These are phyloP conservation scores for Pangasianodon hypophthalmus DNA, from an alignment of 2,113 vertebrate genomes.

Conservation along the genomic window DNA sequence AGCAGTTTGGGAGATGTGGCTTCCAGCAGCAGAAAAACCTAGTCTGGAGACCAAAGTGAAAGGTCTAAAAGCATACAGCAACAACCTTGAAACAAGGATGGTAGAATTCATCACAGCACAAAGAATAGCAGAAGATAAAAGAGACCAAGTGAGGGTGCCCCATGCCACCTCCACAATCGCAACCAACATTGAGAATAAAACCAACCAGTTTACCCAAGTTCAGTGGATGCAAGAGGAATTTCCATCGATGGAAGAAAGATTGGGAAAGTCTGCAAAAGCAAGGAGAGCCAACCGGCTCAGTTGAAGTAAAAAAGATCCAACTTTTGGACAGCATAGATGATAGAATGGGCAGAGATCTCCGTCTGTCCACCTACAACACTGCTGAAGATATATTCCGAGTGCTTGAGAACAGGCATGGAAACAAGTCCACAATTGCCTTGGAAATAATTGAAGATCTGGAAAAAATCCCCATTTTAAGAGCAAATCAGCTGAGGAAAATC, in stretches of 20 bases:
- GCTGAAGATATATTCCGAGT: constrained; percentile 45
- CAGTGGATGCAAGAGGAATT: constrained; percentile 21
- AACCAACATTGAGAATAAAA: constrained; percentile 30
- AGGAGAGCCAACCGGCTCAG: constrained; percentile 38
- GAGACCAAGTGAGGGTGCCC: not conserved
- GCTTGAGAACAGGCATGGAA: constrained; percentile 22
- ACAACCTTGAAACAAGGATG: not conserved
- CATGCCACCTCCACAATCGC: not conserved
- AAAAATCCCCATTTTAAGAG: too few species aligned
- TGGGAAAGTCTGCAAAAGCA: not conserved
- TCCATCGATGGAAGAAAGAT: constrained; percentile 32
- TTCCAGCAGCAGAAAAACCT: not conserved
- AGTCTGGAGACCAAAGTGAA: constrained; percentile 1
- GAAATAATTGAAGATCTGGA: not conserved
- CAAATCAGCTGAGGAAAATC: not conserved
- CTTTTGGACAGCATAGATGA: constrained; percentile 43
- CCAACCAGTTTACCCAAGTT: constrained; percentile 34
- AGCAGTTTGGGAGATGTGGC: constrained; percentile 21
- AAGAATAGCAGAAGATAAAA: constrained; percentile 12
- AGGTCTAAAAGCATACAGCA: not conserved
- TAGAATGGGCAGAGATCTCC: not conserved
- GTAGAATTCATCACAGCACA: constrained; percentile 29
- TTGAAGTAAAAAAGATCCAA: constrained; percentile 43
- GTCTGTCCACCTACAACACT: constrained; percentile 30
- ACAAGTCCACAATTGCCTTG: constrained; percentile 20